Percentiles rank a stretch among this genome's conserved stretches.
Conservation (phyloP, 1,140 invertebrate genomes). For the Panulirus ornatus region DNA sequence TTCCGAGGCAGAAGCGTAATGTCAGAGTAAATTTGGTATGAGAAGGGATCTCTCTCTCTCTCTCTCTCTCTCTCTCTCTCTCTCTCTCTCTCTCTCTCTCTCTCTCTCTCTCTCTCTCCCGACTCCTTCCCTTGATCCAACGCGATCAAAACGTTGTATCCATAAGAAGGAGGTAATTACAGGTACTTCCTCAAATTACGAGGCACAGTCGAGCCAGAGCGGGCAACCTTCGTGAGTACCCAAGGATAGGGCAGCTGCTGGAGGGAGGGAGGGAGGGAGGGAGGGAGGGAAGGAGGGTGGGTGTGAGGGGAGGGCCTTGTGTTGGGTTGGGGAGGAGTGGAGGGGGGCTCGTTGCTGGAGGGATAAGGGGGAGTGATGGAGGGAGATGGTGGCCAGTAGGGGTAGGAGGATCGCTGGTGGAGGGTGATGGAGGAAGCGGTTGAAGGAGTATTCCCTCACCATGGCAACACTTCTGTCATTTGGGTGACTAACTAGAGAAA, state of each 20-base stretch:
- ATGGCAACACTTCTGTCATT: too few species aligned
- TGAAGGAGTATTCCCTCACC: too few species aligned
- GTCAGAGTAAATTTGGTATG: not conserved
- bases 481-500: constrained; percentile 10
- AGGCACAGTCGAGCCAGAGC: constrained; percentile 51
- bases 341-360: not conserved
- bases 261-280: not conserved
- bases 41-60: constrained; percentile 21
- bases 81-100: constrained; percentile 51
- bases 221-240: constrained; percentile 41
- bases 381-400: not conserved
- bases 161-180: constrained; percentile 61
- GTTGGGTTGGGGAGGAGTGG: not conserved
- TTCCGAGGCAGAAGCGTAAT: not conserved
- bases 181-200: constrained; percentile 63
- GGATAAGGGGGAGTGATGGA: not conserved
- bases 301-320: not conserved
- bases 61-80: constrained; percentile 50
- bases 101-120: not conserved
- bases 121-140: constrained; percentile 19
- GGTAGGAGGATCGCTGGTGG: not conserved
- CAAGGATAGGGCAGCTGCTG: not conserved
- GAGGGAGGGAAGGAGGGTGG: not conserved
- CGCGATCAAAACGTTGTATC: constrained; percentile 58
- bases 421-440: not conserved